Evolutionary conservation across 2,888 invertebrate species (phyloP), one percentile per base, ranked within the genome.

Genomic region (Amiota mariae): DNA sequence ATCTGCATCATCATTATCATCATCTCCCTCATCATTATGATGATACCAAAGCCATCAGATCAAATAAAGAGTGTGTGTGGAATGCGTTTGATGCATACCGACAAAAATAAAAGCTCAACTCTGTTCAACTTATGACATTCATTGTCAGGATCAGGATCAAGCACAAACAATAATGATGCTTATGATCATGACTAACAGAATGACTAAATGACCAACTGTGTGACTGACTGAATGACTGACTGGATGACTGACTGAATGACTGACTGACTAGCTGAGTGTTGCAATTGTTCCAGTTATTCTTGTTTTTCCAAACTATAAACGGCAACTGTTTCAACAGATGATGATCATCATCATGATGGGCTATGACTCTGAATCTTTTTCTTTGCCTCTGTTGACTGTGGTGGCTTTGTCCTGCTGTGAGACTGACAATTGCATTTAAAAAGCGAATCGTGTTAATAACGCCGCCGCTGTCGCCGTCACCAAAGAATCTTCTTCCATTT

Each of bases 401-500:
- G 66, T 20, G 11, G 66, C 51, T 68, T 54, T 68, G 51, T 68
- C 67, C 67, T 54, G 67, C 67, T 68, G 67, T 51, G 67, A 47
- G 13, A 68, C 67, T 68, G 67, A 68, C 67, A 68, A 68, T 68
- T 68, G 67, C 51, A 68, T 48, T 18, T 68, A 57, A 51, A 51
- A 51, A 20, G 51, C 51, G 51, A 54, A 64, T 54, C 72, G 72
- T 72, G 72, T 72, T 72, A 72, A 72, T 72, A 72, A 72, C 66
- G 66, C 66, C 18, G 12, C 18, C 59, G 59, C 15, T 36, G 36
- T 6, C 9, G n/a, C 59, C 11, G 2, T n/a, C 15, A 15, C 10
- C 59, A 59, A 11, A 18, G 15, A 6, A 59, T 36, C 36, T 36
- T 0, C 36, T 36, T 36, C 36, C 36, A 36, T 36, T 4, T 36